Evolutionary conservation across 2,797 vertebrate species (phyloP).

Genomic region (Spatula clypeata): DNA sequence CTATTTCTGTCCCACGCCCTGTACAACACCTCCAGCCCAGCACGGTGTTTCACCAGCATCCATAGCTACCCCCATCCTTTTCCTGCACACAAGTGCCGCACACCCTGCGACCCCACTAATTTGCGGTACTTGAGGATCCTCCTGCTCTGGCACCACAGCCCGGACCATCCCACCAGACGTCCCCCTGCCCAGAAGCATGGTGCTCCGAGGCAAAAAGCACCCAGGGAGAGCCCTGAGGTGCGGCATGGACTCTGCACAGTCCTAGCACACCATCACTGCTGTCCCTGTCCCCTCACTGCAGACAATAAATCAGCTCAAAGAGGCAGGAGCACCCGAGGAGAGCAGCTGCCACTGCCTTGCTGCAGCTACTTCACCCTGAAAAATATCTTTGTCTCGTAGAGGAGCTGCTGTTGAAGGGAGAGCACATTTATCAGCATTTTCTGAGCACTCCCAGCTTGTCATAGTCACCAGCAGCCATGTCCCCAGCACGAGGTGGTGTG

Average conservation of each 20-base stretch:
- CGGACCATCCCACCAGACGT: background rate
- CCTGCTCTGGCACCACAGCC: background rate
- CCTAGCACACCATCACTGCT: fast-evolving
- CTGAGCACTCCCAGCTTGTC: background rate
- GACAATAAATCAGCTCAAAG: fast-evolving
- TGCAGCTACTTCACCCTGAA: background rate
- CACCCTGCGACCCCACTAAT: fast-evolving
- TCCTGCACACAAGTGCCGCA: fast-evolving
- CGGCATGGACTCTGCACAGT: background rate
- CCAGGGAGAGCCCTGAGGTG: background rate
- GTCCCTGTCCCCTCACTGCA: fast-evolving
- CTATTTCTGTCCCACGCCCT: background rate
- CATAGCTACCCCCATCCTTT: background rate
- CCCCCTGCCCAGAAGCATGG: background rate
- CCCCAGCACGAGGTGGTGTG: fast-evolving
- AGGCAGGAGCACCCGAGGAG: fast-evolving
- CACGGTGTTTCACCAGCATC: background rate
- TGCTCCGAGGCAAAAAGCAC: too few relatives aligned
- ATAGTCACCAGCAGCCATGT: fast-evolving
- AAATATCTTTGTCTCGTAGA: background rate
- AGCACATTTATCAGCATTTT: fast-evolving
- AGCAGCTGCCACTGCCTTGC: background rate
- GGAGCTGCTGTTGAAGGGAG: background rate
- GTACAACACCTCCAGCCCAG: background rate
- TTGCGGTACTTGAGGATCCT: background rate